Evolutionary conservation across 2,797 vertebrate species (phyloP), one percentile per base, ranked within the genome.

Genomic region (Peromyscus attwateri): DNA sequence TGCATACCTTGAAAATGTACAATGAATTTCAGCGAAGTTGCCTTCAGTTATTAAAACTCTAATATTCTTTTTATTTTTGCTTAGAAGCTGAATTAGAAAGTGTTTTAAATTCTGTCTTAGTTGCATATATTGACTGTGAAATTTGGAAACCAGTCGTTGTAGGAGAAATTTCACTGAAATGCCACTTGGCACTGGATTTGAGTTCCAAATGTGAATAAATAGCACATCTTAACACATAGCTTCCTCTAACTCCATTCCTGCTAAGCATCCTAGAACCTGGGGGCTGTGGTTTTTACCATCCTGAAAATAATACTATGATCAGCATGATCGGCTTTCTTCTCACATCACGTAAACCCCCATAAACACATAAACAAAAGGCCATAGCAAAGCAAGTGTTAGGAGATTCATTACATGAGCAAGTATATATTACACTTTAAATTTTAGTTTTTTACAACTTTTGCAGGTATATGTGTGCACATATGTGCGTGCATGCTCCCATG

Each of bases 121-220:
- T 94, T 97, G n/a, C 66, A 96, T 96, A 96, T 1, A 10, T 17
- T 85, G 71, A 92, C 3, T 11, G 0, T 87, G 62, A 97, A 93
- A 84, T 87, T 88, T 85, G 5, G 68, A 91, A 55, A 91, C 29
- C 95, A 97, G 25, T 75, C 88, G 66, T 3, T 89, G 97, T 90
- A 95, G 95, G 27, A 4, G 46, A 70, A 76, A 87, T 92, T 98
- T 94, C 71, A 77, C 80, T 19, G 88, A 95, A 68, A 6, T 84
- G 76, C 27, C 62, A 49, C 64, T 92, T 68, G 19, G 8, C 89
- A 16, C 79, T 95, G 12, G 90, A 94, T 14, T 79, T 40, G 90
- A 95, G 92, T 94, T 73, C 2, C 49, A 77, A 91, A 52, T 90
- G 76, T 21, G 66, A 68, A 55, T 70, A 76, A 89, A 91, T 34